Percentiles rank a stretch among this genome's conserved stretches.
phyloP scores from a whole-genome alignment of 1,140 invertebrate genomes.

The Anoplolepis gracilipes region DNA sequence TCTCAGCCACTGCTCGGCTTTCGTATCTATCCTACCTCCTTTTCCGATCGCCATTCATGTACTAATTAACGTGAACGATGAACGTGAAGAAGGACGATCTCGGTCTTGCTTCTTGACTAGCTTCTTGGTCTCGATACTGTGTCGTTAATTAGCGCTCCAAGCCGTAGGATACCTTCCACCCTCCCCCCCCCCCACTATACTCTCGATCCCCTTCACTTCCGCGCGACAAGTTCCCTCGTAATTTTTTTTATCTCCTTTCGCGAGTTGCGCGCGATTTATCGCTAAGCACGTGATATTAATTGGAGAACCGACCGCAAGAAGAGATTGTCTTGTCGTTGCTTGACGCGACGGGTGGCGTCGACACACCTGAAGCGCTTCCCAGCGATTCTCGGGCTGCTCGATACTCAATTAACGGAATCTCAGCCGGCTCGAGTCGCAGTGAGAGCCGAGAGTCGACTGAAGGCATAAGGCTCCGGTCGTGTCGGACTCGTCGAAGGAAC shows the following conservation, averaged over 20 bases:
- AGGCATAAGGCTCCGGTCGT: constrained; percentile 78
- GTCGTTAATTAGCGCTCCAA: constrained; percentile 21
- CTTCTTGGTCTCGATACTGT: constrained; percentile 2
- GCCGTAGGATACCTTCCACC: constrained; percentile 9
- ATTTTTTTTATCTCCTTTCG: not conserved
- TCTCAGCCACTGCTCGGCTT: constrained; percentile 48
- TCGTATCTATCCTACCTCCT: constrained; percentile 10
- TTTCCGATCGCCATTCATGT: constrained; percentile 48
- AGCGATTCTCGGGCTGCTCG: constrained; percentile 43
- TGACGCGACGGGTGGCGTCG: not conserved
- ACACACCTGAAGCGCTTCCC: constrained; percentile 53
- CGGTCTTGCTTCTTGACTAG: constrained; percentile 56
- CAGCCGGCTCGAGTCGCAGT: constrained; percentile 76
- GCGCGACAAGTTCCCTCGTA: not conserved
- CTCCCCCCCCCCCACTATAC: constrained; percentile 29
- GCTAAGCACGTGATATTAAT: not conserved
- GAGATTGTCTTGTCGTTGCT: not conserved
- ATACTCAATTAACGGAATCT: constrained; percentile 75
- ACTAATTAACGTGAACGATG: constrained; percentile 67
- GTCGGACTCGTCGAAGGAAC: constrained; percentile 78
- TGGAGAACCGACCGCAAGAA: not conserved
- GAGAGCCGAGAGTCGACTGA: constrained; percentile 84
- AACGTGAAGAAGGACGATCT: constrained; percentile 46
- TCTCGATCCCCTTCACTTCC: constrained; percentile 38
- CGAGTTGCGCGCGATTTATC: not conserved